Base-by-base conservation (phyloP, 2,797 vertebrate species). In the Hozukius guyotensis region DNA sequence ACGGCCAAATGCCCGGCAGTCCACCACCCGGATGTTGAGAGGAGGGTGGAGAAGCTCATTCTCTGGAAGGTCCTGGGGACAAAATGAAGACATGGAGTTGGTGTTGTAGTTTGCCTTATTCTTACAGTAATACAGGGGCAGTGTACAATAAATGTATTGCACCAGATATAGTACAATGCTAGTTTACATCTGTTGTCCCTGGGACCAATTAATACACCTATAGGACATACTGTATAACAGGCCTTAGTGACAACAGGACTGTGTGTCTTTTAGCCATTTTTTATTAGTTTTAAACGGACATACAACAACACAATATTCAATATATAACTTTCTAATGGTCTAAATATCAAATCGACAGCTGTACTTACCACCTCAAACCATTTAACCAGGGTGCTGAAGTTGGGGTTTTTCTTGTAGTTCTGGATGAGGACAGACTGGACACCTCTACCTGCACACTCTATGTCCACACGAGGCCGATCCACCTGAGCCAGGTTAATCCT, bases 351-450 rank as follows among this genome's bases (percentile, higher is more conserved):
- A 70, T 9, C 1, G 20, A 38, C 4, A 5, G 12, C 32, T 60
- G 4, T 24, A 95, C 97, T 96, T 85, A 99, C 99, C 97, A 99
- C 99, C 93, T 99, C 99, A 55, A 99, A 99, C 97, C 97, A 99
- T 93, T 99, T 99, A 77, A 99, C 98, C 73, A 99, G 88, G 4
- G 97, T 98, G 96, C 95, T 97, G 90, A 99, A 99, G 91, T 99
- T 99, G 63, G 99, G 98, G 90, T 99, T 99, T 88, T 99, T 99
- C 95, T 99, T 99, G 93, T 98, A 99, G 94, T 99, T 99, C 83
- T 97, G 97, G 91, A 99, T 99, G 75, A 98, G 95, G 8, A 95
- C 95, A 0, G 99, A 99, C 84, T 99, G 99, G 27, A 99, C 97
- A 0, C 98, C 97, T 91, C 93, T 96, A 2, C 99, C 98, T 0